These are phyloP conservation scores for Gryllus longicercus DNA, from an alignment of 2,888 invertebrate genomes.

Conservation along the genomic window DNA sequence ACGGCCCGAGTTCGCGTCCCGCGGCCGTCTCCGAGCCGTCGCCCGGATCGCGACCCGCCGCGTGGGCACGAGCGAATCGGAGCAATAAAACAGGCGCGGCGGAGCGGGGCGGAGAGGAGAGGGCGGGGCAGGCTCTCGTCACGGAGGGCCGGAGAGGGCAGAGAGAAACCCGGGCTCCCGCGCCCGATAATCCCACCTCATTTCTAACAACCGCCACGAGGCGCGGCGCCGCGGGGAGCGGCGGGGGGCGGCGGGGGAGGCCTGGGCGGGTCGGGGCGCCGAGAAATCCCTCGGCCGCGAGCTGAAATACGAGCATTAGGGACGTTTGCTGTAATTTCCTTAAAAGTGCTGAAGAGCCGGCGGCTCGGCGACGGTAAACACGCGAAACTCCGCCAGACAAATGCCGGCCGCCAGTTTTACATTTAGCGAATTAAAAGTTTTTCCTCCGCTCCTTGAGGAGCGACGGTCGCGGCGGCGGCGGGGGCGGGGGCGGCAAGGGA, in stretches of 20 bases:
- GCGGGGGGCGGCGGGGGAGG: background rate
- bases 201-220: background rate
- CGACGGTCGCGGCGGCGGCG: background rate
- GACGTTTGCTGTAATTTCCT: conserved; percentile 8
- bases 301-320: conserved; percentile 17
- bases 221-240: background rate
- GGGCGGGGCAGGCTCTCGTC: background rate
- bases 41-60: too few relatives aligned
- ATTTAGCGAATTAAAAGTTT: conserved; percentile 8
- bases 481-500: background rate
- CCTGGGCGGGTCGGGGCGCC: background rate
- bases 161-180: background rate
- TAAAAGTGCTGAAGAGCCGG: conserved; percentile 6
- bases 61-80: too few relatives aligned
- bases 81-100: background rate
- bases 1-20: too few relatives aligned
- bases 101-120: background rate
- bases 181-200: background rate
- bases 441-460: conserved; percentile 8
- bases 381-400: conserved; percentile 1
- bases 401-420: background rate
- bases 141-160: background rate
- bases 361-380: background rate
- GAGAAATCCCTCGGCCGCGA: background rate
- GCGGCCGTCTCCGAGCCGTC: too few relatives aligned